Conservation (phyloP, 2,797 vertebrate species). For the Staurois parvus region DNA sequence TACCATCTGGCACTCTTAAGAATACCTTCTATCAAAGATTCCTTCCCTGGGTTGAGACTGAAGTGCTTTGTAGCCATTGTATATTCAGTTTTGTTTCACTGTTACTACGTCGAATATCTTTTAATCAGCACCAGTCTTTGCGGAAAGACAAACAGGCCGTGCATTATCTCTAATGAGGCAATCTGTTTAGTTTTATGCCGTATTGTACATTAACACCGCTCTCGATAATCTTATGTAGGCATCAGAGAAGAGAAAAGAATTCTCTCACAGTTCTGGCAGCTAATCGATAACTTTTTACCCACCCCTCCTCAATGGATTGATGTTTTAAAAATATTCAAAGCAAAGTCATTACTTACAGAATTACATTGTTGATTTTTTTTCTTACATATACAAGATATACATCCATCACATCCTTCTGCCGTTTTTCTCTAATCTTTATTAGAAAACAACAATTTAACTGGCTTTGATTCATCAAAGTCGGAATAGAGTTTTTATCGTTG, state of each 20-base stretch:
- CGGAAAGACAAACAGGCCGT: constrained; percentile 40
- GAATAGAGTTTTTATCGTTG: constrained; percentile 27
- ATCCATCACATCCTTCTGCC: constrained; percentile 7
- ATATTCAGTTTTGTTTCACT: constrained; percentile 36
- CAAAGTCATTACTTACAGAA: constrained; percentile 45
- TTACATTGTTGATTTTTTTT: constrained; percentile 11
- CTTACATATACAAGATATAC: background rate
- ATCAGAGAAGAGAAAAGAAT: constrained; percentile 26
- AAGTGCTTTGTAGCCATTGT: constrained; percentile 15
- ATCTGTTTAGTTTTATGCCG: constrained; percentile 38
- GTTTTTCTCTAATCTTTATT: constrained; percentile 25
- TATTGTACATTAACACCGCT: constrained; percentile 35
- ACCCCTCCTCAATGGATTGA: background rate
- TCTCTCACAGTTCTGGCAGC: constrained; percentile 22
- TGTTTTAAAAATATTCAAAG: constrained; percentile 44
- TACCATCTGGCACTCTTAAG: constrained; percentile 39
- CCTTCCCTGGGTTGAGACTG: background rate
- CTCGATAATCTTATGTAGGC: constrained; percentile 36
- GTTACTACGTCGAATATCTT: constrained; percentile 21
- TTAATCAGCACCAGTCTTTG: constrained; percentile 52
- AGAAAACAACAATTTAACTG: constrained; percentile 41
- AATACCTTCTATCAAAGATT: constrained; percentile 21
- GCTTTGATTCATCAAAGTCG: constrained; percentile 46
- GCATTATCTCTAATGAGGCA: constrained; percentile 58
- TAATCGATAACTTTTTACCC: constrained; percentile 48